Evolutionary conservation across 2,888 invertebrate species (phyloP).

Genomic region (Tetropium fuscum): DNA sequence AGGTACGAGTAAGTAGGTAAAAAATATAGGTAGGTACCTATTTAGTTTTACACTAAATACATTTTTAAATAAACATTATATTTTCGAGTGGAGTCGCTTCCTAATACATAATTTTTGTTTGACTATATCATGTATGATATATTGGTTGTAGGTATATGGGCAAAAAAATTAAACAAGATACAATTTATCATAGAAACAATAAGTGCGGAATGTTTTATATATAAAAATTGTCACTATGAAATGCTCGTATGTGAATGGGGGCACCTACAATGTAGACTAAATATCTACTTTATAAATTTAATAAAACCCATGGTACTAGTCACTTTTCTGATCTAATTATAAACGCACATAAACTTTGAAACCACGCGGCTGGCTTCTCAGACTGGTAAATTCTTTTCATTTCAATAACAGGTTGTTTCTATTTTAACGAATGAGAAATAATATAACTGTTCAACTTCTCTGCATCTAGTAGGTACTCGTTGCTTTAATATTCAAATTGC

Average conservation of each 20-base stretch:
- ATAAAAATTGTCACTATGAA: too few species aligned
- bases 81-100: too few species aligned
- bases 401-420: slow-evolving; percentile 19
- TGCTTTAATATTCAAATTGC: not conserved
- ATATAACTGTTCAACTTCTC: not conserved
- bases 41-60: too few species aligned
- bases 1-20: too few species aligned
- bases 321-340: slow-evolving; percentile 13
- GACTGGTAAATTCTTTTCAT: slow-evolving; percentile 5
- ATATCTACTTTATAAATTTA: not conserved
- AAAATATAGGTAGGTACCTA: too few species aligned
- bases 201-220: too few species aligned
- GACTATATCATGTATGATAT: too few species aligned
- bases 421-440: not conserved
- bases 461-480: not conserved
- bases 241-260: not conserved
- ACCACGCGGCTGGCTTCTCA: slow-evolving; percentile 4
- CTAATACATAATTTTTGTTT: too few species aligned
- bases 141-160: not conserved
- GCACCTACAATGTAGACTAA: not conserved
- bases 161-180: too few species aligned
- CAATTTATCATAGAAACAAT: too few species aligned
- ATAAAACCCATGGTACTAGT: not conserved
- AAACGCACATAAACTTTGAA: slow-evolving; percentile 2
- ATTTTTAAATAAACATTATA: too few species aligned